phyloP scores from a whole-genome alignment of 2,888 invertebrate species.

The Nephrotoma appendiculata region DNA sequence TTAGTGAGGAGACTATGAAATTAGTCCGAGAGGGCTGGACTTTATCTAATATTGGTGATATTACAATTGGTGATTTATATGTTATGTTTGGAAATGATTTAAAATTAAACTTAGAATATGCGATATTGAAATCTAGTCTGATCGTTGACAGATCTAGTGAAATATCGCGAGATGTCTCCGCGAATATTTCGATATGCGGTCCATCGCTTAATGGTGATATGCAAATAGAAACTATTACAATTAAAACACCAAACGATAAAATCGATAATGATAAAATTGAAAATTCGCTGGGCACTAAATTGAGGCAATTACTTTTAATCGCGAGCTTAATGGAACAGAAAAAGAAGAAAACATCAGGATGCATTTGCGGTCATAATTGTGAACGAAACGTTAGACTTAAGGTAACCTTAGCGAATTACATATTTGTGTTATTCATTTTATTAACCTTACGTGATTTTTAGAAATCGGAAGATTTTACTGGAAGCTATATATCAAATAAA shows the following conservation, averaged over 20 bases:
- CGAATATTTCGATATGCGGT: not conserved
- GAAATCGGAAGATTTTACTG: conserved; percentile 14
- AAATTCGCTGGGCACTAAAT: conserved; percentile 23
- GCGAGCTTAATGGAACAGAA: conserved; percentile 30
- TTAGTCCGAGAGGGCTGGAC: conserved; percentile 58
- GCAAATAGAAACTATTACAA: not conserved
- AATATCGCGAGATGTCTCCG: not conserved
- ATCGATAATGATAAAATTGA: not conserved
- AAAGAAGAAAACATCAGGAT: conserved; percentile 20
- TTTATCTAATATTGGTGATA: conserved; percentile 52
- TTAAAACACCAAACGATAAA: not conserved
- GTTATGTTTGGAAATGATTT: conserved; percentile 63
- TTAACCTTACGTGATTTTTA: conserved; percentile 3
- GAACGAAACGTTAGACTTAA: conserved; percentile 22
- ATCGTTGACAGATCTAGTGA: not conserved
- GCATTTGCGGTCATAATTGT: conserved; percentile 28
- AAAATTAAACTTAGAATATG: conserved; percentile 58
- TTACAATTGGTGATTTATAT: conserved; percentile 82
- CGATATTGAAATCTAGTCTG: not conserved
- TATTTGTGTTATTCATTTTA: not conserved
- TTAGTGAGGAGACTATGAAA: conserved; percentile 28
- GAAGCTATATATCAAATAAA: conserved; percentile 21
- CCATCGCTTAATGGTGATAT: not conserved
- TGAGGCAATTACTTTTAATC: conserved; percentile 29
- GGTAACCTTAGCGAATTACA: conserved; percentile 12